Base-by-base conservation (phyloP, 2,888 invertebrate species). In the Pachycephus smyrnensis region DNA sequence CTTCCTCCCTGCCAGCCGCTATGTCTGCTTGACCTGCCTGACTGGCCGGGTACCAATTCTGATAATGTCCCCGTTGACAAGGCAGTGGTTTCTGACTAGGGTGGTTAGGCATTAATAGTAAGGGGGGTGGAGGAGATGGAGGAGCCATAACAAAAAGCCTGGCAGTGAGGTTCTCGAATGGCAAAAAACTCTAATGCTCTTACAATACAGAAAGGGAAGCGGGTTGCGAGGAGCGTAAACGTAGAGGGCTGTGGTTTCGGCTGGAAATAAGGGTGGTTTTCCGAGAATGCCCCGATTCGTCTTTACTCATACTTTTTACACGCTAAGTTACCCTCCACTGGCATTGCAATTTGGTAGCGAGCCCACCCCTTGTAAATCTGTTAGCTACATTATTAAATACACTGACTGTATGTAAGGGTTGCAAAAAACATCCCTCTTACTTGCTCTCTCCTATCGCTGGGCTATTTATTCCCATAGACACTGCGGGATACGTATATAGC, bases 131-230 rank as follows among this genome's bases (percentile, higher is more conserved):
- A 55, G 23, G 55, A 55, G 40, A 40, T 23, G 40, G 15, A 40
- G 40, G 40, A 23, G 6, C 12, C 36, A 30, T 12, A 74, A 37
- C 69, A 77, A 77, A 77, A 77, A 77, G 68, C 15, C 68, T 33
- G 73, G 37, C 23, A 33, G 15, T 33, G 33, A 75, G 73, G 15
- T 35, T 36, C 30, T 69, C 73, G 35, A 55, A 73, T 73, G 73
- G 23, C 55, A 55, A 77, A 77, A 77, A 77, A 77, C 77, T 68
- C 73, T 74, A 77, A 77, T 77, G 77, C 73, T 73, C 77, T 77
- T 77, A 77, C 77, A 36, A 77, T 75, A 77, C 73, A 77, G 73
- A 73, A 37, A 73, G 68, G 77, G 37, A 37, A 55, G 68, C 68
- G 55, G 32, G 73, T 75, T 75, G 55, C 23, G 55, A 2, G 31